Base-by-base conservation (phyloP, 2,888 invertebrate genomes). In the Timema podura region DNA sequence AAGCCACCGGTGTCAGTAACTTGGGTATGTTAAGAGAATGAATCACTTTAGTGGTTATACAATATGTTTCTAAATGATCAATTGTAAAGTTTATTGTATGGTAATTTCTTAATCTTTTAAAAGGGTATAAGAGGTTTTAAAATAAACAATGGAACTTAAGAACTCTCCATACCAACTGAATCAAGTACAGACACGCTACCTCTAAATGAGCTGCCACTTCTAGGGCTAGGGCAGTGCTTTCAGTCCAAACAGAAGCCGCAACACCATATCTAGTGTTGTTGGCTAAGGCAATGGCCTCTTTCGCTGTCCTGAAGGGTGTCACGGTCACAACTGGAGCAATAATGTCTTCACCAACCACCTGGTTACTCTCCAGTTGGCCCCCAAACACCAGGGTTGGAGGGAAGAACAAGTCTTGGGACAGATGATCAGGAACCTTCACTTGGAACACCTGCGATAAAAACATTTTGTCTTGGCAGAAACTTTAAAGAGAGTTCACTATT, bases 241-340 rank as follows among this genome's bases (percentile, higher is more conserved):
- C 86, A 3, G 85, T 83, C 85, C 86, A 87, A 46, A 87, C 80
- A 71, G 85, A 85, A 5, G 83, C 83, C 11, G 81, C 84, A 9
- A 84, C 78, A 6, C 84, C 84, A 76, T 82, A 83, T 57, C 81
- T 79, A 13, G 80, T 80, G 77, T 85, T 85, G 78, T 87, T 87
- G 45, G 84, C 83, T 64, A 87, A 78, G 49, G 80, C 77, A 2
- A 85, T 79, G n/a, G 84, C 85, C 78, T 87, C 87, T 74, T 84
- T 84, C 5, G 84, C 82, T 46, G 84, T 85, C 69, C 87, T 79
- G 77, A 86, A 86, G 16, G 85, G 80, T 8, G 83, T 73, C 9
- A 82, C 80, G 5, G 82, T 80, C 46, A 85, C 76, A 7, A 83
- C 81, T 64, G 84, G 83, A 9, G 82, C 80, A 71, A 81, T 80